Percentiles rank a stretch among this genome's conserved stretches.
phyloP scores from a whole-genome alignment of 2,797 vertebrate genomes.

The Microtus californicus region DNA sequence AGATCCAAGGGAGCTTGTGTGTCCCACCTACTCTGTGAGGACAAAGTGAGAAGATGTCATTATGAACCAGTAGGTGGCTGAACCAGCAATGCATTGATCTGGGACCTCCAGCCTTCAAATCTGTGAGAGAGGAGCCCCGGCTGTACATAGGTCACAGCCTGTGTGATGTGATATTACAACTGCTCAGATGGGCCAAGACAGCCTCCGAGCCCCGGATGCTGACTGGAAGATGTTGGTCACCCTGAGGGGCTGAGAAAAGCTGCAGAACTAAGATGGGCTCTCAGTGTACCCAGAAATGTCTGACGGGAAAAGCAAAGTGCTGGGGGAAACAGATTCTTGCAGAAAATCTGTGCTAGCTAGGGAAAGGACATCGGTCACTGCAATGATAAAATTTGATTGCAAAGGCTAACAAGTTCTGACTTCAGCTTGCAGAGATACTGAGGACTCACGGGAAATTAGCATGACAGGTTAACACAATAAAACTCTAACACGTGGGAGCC shows the following conservation, averaged over 20 bases:
- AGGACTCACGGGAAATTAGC: neutral
- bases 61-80: neutral
- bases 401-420: neutral
- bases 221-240: neutral
- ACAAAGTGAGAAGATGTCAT: neutral
- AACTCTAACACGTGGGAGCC: neutral
- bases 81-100: neutral
- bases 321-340: neutral
- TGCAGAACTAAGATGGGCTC: neutral
- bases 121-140: neutral
- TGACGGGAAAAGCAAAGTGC: neutral
- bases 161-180: too few species aligned
- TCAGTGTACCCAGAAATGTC: neutral
- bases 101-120: neutral
- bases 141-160: neutral
- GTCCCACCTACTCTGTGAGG: neutral
- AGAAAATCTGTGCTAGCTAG: neutral
- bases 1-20: neutral
- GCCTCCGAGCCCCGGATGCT: neutral
- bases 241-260: neutral
- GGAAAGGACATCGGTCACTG: neutral
- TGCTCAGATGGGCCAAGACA: neutral
- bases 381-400: neutral
- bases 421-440: neutral
- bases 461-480: conserved; percentile 10